phyloP scores from a whole-genome alignment of 2,113 vertebrate species.

The Lepus americanus region DNA sequence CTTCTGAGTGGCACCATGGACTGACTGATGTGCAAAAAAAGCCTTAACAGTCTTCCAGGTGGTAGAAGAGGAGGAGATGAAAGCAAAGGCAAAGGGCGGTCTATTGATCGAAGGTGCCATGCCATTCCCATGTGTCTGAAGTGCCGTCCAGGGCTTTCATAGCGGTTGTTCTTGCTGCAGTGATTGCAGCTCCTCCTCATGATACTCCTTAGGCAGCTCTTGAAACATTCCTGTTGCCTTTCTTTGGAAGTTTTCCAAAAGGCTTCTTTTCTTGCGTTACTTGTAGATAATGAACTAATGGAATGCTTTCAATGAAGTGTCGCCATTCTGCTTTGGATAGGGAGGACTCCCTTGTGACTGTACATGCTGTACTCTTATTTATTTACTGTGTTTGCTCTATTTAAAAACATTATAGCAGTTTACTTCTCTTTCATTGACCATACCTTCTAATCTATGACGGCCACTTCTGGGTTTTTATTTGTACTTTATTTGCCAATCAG shows the following conservation, averaged over 20 bases:
- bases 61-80: neutral
- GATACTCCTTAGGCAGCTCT: neutral
- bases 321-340: neutral
- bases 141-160: neutral
- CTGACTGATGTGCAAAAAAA: neutral
- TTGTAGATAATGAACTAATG: slow-evolving; percentile 22
- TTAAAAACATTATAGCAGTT: neutral
- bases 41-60: neutral
- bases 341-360: slow-evolving; percentile 3
- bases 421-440: neutral
- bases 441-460: neutral
- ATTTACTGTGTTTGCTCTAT: slow-evolving; percentile 1
- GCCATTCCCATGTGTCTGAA: slow-evolving; percentile 8
- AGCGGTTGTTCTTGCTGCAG: slow-evolving; percentile 19
- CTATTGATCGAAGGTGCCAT: neutral
- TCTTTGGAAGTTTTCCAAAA: slow-evolving; percentile 54
- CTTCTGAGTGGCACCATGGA: neutral
- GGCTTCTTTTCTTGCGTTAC: slow-evolving; percentile 44
- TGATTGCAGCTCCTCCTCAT: slow-evolving; percentile 38
- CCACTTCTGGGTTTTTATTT: slow-evolving; percentile 44
- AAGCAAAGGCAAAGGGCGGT: neutral
- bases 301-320: neutral
- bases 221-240: slow-evolving; percentile 39
- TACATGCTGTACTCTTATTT: neutral
- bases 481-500: slow-evolving; percentile 3